Evolutionary conservation across 2,888 invertebrate genomes (phyloP).

Genomic region (Drosophila nr. perissopoda): DNA sequence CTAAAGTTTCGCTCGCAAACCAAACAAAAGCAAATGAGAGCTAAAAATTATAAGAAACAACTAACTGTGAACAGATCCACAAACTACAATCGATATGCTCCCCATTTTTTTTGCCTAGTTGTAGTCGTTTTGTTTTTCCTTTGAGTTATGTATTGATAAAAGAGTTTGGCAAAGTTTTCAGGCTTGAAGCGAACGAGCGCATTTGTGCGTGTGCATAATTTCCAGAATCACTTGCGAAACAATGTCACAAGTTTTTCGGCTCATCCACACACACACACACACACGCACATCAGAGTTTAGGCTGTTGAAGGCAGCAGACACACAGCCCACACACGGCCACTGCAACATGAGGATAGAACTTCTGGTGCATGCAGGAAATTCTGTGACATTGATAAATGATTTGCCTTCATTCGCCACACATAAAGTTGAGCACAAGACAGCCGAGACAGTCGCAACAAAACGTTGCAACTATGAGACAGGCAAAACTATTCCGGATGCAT

Average conservation of each 20-base stretch:
- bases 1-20: slow-evolving; percentile 60
- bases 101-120: background rate
- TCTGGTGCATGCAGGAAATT: slow-evolving; percentile 76
- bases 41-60: slow-evolving; percentile 13
- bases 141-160: slow-evolving; percentile 63
- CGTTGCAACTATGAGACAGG: slow-evolving; percentile 26
- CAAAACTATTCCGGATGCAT: slow-evolving; percentile 62
- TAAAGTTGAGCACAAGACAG: slow-evolving; percentile 73
- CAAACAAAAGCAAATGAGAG: slow-evolving; percentile 32
- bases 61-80: slow-evolving; percentile 24
- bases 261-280: slow-evolving; percentile 16
- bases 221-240: slow-evolving; percentile 79
- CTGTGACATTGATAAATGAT: slow-evolving; percentile 80
- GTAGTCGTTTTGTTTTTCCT: background rate
- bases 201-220: slow-evolving; percentile 79
- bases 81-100: slow-evolving; percentile 19
- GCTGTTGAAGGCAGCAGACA: slow-evolving; percentile 29
- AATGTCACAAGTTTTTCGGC: slow-evolving; percentile 77
- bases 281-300: slow-evolving; percentile 30
- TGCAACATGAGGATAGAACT: slow-evolving; percentile 42
- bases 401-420: slow-evolving; percentile 39
- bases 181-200: slow-evolving; percentile 40
- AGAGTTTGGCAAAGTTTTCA: slow-evolving; percentile 38
- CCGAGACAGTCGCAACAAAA: slow-evolving; percentile 43
- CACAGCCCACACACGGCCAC: background rate